These are phyloP conservation scores for Cerastis leucographa DNA, from an alignment of 2,888 invertebrate species.

Conservation along the genomic window DNA sequence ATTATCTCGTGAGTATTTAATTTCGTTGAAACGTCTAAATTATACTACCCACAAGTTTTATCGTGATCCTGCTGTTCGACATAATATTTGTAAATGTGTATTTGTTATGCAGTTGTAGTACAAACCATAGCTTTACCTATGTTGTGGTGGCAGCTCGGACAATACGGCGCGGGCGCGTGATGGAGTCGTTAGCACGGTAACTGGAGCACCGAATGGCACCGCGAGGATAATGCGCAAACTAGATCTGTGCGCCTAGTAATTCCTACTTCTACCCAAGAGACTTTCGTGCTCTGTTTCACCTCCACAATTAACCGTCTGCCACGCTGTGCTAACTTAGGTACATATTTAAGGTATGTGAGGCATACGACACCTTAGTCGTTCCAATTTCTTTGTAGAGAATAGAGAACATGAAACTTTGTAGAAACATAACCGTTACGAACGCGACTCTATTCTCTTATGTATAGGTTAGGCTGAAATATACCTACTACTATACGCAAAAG, in stretches of 20 bases:
- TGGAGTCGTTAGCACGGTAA: constrained; percentile 77
- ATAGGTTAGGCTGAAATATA: constrained; percentile 1
- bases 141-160: constrained; percentile 32
- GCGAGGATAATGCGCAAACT: constrained; percentile 77
- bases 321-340: constrained; percentile 46
- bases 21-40: not conserved
- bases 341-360: constrained; percentile 43
- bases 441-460: not conserved
- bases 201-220: constrained; percentile 76
- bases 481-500: not conserved
- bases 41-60: not conserved
- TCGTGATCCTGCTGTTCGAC: constrained; percentile 20
- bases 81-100: constrained; percentile 11
- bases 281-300: constrained; percentile 86
- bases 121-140: constrained; percentile 31
- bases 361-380: constrained; percentile 52
- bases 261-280: constrained; percentile 67
- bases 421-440: not conserved
- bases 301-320: constrained; percentile 72
- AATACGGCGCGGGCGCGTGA: constrained; percentile 62
- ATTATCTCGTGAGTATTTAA: not conserved
- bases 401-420: constrained; percentile 43
- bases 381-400: constrained; percentile 44
- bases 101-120: constrained; percentile 25
- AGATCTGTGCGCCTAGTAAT: constrained; percentile 63